These are phyloP conservation scores for Caenorhabditis panamensis DNA, from an alignment of 2,888 invertebrate species.

Conservation along the genomic window DNA sequence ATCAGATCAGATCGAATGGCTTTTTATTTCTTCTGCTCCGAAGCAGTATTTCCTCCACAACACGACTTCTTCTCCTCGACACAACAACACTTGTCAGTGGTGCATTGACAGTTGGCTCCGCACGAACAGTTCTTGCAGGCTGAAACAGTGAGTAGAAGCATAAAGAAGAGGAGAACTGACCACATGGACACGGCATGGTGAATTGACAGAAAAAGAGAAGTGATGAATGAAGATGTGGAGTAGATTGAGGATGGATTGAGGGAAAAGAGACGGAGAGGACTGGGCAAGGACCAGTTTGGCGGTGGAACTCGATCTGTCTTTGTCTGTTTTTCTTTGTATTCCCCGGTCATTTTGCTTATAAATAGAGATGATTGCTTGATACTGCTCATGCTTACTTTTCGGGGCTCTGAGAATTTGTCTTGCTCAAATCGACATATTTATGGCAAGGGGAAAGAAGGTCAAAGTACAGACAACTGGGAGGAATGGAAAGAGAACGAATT, in stretches of 20 bases:
- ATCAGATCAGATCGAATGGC: neutral
- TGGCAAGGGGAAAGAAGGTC: constrained; percentile 35
- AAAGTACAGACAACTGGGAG: constrained; percentile 40
- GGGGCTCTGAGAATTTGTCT: too few relatives aligned
- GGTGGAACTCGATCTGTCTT: constrained; percentile 20
- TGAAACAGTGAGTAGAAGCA: constrained; percentile 6
- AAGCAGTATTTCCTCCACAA: constrained; percentile 24
- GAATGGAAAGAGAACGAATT: constrained; percentile 19
- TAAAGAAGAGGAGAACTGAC: constrained; percentile 16
- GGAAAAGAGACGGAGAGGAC: constrained; percentile 8
- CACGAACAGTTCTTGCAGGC: constrained; percentile 53
- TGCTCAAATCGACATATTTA: constrained; percentile 26
- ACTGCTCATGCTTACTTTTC: too few relatives aligned
- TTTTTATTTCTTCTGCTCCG: constrained; percentile 48
- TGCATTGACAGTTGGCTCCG: constrained; percentile 42
- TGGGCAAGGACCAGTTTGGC: constrained; percentile 42
- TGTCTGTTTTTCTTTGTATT: too few relatives aligned
- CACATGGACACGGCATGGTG: constrained; percentile 53
- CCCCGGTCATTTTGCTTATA: too few relatives aligned
- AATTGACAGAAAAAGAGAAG: constrained; percentile 15
- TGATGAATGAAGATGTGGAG: constrained; percentile 8
- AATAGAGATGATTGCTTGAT: too few relatives aligned
- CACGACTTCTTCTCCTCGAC: constrained; percentile 47
- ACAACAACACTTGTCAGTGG: constrained; percentile 46
- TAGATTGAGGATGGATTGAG: constrained; percentile 7